phyloP scores from a whole-genome alignment of 53 echinoderm and acorn worm species.

The Astropecten irregularis region DNA sequence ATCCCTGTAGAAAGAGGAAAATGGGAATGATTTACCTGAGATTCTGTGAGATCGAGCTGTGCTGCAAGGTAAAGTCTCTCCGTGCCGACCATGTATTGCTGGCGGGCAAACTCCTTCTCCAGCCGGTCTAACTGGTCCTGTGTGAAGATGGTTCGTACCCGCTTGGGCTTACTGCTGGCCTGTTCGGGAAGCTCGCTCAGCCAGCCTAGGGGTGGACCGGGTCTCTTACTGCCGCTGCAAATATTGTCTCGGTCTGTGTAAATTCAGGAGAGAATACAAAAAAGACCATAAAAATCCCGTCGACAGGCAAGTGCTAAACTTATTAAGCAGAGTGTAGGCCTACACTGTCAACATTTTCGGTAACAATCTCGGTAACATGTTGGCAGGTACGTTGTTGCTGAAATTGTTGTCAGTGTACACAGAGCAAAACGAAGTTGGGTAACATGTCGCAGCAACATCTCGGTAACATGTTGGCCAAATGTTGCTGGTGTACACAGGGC shows the following conservation, averaged over 20 bases:
- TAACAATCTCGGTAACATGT: no score
- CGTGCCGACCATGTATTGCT: conserved; percentile 93
- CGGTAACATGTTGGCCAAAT: no score
- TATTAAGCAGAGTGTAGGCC: no score
- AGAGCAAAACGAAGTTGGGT: no score
- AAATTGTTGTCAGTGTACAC: no score
- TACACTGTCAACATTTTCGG: no score
- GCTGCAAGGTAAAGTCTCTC: conserved; percentile 79
- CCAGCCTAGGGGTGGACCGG: background rate
- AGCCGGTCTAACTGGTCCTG: conserved; percentile 82
- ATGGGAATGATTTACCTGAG: conserved; percentile 57
- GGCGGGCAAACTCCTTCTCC: conserved; percentile 77
- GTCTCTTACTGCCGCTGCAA: background rate
- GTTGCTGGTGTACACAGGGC: no score
- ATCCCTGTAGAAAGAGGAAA: no score
- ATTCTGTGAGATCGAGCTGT: conserved; percentile 77
- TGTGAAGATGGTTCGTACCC: conserved; percentile 88
- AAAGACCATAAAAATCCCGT: background rate
- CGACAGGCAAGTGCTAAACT: no score
- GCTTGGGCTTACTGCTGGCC: conserved; percentile 53
- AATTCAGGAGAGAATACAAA: no score
- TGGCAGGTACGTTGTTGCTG: no score
- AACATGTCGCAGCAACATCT: no score
- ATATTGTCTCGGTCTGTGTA: background rate
- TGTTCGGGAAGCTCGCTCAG: background rate